Evolutionary conservation across 2,113 vertebrate genomes (phyloP).

Genomic region (Rynchops niger): DNA sequence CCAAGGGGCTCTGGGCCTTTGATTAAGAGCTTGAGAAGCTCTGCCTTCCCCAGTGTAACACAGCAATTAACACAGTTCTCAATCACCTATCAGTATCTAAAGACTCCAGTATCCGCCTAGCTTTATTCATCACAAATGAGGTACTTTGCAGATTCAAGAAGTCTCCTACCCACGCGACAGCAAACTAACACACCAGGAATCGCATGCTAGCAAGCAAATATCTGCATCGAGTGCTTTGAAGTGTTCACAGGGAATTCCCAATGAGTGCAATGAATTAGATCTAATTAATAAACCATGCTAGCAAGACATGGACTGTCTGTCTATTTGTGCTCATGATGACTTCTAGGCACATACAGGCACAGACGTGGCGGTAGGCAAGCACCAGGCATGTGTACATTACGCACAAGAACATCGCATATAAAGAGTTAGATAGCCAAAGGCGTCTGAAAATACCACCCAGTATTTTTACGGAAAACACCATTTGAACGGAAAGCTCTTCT

Average conservation of each 20-base stretch:
- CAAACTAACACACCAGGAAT: not conserved
- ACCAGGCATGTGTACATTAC: not conserved
- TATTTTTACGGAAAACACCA: not conserved
- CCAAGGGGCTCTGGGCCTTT: not conserved
- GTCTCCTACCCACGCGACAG: not conserved
- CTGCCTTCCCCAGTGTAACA: not conserved
- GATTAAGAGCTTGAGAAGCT: not conserved
- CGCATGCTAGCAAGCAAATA: not conserved
- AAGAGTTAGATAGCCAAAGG: not conserved
- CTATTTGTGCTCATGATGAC: not conserved
- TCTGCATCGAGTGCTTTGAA: not conserved
- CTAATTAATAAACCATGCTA: conserved; percentile 16
- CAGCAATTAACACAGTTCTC: conserved; percentile 40
- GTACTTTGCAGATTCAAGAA: not conserved
- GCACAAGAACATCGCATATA: not conserved
- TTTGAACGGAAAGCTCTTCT: not conserved
- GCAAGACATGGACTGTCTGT: not conserved
- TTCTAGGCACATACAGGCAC: not conserved
- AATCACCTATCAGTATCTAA: not conserved
- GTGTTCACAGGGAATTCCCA: conserved; percentile 50
- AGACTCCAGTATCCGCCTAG: not conserved
- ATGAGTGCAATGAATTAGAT: not conserved
- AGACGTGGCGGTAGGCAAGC: not conserved
- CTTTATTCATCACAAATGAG: conserved; percentile 10
- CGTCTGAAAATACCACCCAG: not conserved